A percentile compares a stretch with the other conserved stretches of the same genome.
Evolutionary conservation across 64 coral and sea anemone species (phyloP).

Genomic region (Pocillopora damicornis): DNA sequence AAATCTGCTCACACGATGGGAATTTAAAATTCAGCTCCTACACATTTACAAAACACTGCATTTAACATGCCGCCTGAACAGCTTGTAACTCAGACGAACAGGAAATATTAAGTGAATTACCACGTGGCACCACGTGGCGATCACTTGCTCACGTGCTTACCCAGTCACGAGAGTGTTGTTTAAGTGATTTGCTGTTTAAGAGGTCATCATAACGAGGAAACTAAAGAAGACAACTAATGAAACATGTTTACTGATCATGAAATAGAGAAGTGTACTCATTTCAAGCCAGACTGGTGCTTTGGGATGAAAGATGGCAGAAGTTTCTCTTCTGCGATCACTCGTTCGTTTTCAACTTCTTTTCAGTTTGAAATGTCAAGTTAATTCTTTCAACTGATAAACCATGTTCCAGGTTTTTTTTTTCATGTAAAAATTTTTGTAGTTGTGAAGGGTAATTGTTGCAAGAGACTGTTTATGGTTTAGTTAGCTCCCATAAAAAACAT

Average conservation of each 20-base stretch:
- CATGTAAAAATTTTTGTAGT: too few relatives aligned
- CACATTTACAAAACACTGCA: neutral
- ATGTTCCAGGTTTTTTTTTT: too few relatives aligned
- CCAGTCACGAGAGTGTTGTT: conserved; percentile 1
- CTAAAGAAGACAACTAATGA: neutral
- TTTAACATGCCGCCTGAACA: neutral
- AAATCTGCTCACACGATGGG: neutral
- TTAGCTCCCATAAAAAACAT: too few relatives aligned
- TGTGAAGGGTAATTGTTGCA: too few relatives aligned
- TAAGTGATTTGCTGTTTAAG: neutral
- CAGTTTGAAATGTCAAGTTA: too few relatives aligned
- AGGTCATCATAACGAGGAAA: neutral
- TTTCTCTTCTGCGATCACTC: neutral
- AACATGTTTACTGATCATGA: neutral
- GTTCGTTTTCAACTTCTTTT: too few relatives aligned
- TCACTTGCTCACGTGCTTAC: too few relatives aligned
- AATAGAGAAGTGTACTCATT: neutral
- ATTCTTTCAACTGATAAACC: too few relatives aligned
- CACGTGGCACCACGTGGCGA: neutral
- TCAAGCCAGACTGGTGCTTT: neutral
- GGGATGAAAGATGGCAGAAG: neutral
- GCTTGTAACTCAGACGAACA: neutral
- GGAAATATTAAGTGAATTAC: neutral
- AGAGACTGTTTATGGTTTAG: too few relatives aligned
- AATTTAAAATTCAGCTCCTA: neutral